Conservation (phyloP, 2,888 invertebrate species). For the Leucozona laternaria region DNA sequence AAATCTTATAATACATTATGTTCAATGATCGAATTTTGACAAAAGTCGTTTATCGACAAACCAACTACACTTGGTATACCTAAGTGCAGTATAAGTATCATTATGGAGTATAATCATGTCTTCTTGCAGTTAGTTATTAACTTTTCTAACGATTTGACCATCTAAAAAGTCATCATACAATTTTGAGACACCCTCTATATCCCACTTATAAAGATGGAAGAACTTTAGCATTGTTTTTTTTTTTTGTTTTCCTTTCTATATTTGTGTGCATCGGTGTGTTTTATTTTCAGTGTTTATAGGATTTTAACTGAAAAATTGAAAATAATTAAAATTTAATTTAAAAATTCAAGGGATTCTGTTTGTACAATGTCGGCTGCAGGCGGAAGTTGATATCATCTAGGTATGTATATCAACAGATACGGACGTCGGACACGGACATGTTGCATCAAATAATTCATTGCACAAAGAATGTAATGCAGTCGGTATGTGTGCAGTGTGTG, state of each 20-base stretch:
- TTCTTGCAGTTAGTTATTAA: too few relatives aligned
- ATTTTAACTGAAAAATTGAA: slow-evolving; percentile 46
- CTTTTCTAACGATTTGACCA: too few relatives aligned
- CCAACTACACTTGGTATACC: too few relatives aligned
- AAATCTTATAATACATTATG: too few relatives aligned
- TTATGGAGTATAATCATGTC: too few relatives aligned
- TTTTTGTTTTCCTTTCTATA: not conserved
- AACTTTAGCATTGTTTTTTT: not conserved
- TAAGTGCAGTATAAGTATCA: too few relatives aligned
- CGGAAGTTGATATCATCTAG: not conserved
- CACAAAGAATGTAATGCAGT: not conserved
- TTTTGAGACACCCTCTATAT: not conserved
- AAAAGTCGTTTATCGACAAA: too few relatives aligned
- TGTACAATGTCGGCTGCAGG: slow-evolving; percentile 1
- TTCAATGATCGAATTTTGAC: too few relatives aligned
- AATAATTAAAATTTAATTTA: slow-evolving; percentile 52
- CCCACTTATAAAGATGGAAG: not conserved
- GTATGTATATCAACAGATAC: too few relatives aligned
- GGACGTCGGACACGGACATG: too few relatives aligned
- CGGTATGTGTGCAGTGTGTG: too few relatives aligned
- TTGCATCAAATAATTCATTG: not conserved
- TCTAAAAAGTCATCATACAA: too few relatives aligned
- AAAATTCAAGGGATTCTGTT: slow-evolving; percentile 30
- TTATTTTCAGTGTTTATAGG: slow-evolving; percentile 23
- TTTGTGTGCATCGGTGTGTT: not conserved